phyloP scores from a whole-genome alignment of 2,888 invertebrate genomes.

The Timema podura region DNA sequence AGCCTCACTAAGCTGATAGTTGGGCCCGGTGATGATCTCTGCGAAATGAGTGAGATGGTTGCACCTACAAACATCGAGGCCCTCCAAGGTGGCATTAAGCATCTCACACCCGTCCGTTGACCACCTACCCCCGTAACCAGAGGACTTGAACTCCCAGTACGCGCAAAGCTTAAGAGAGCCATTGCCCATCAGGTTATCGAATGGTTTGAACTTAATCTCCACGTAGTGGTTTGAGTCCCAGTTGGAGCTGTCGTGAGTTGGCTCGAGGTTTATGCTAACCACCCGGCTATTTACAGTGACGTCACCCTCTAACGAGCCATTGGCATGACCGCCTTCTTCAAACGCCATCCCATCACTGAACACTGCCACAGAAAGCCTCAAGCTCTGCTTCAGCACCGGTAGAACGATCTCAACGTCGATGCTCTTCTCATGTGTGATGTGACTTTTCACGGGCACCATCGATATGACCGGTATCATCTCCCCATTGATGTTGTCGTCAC shows the following conservation, averaged over 20 bases:
- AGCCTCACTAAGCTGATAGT: slow-evolving; percentile 30
- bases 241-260: background rate
- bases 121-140: slow-evolving; percentile 33
- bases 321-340: background rate
- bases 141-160: slow-evolving; percentile 53
- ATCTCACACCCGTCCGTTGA: slow-evolving; percentile 34
- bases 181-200: slow-evolving; percentile 17
- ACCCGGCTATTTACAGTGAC: slow-evolving; percentile 19
- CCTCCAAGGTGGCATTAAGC: slow-evolving; percentile 22
- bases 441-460: background rate
- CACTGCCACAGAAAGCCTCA: slow-evolving; percentile 11
- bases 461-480: no score
- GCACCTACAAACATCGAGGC: slow-evolving; percentile 44
- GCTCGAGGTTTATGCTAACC: slow-evolving; percentile 15
- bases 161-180: slow-evolving; percentile 44
- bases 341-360: slow-evolving; percentile 16
- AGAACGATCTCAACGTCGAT: slow-evolving; percentile 4
- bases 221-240: background rate
- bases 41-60: slow-evolving; percentile 60
- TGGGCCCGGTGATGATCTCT: slow-evolving; percentile 44
- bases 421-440: background rate
- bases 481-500: no score
- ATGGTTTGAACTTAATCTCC: slow-evolving; percentile 31
- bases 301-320: background rate
- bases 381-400: background rate